Percentiles rank a stretch among this genome's conserved stretches.
These are phyloP conservation scores for Morpho achilles DNA, from an alignment of 2,888 invertebrate species.

Conservation along the genomic window DNA sequence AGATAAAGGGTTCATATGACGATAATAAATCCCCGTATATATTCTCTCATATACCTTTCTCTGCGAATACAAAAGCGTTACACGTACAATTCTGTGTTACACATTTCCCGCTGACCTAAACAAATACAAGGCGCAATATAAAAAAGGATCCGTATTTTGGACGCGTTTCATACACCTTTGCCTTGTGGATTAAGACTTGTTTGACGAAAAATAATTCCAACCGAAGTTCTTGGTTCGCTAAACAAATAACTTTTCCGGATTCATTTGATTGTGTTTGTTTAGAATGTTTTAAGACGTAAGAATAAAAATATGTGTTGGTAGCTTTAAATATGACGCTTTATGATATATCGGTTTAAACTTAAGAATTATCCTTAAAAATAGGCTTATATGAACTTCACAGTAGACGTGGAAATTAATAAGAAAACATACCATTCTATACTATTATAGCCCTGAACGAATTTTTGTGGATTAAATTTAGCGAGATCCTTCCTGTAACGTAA, in stretches of 20 bases:
- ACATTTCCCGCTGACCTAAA: constrained; percentile 16
- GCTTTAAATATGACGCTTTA: too few species aligned
- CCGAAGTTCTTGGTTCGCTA: not conserved
- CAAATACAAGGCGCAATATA: constrained; percentile 18
- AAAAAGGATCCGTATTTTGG: constrained; percentile 12
- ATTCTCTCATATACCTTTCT: not conserved
- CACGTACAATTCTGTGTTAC: constrained; percentile 3
- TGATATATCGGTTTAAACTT: too few species aligned
- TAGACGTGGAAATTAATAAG: too few species aligned
- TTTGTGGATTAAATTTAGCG: too few species aligned
- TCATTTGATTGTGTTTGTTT: not conserved
- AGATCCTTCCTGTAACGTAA: too few species aligned
- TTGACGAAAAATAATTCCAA: not conserved
- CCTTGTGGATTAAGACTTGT: constrained; percentile 4
- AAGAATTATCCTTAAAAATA: too few species aligned
- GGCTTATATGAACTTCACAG: too few species aligned
- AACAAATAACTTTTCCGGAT: not conserved
- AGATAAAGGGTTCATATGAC: not conserved
- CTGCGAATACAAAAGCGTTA: not conserved
- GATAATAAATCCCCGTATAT: not conserved
- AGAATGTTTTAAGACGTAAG: too few species aligned
- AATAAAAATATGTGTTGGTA: too few species aligned
- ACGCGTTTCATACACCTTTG: constrained; percentile 6
- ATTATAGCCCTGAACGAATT: too few species aligned
- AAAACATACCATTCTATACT: too few species aligned